phyloP scores from a whole-genome alignment of 2,797 vertebrate species.

The Danio kyathit region DNA sequence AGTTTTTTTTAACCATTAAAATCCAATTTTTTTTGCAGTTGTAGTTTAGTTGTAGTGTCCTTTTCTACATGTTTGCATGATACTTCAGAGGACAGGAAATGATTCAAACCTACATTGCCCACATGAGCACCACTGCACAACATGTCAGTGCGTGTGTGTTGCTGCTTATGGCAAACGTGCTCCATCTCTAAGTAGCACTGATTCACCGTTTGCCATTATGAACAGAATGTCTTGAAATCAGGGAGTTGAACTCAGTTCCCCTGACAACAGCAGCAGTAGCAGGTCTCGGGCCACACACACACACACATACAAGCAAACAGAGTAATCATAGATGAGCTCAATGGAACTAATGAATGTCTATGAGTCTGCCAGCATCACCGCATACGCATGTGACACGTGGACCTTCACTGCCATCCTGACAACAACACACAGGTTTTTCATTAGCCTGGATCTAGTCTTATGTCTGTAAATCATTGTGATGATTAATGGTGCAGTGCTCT shows the following conservation, averaged over 20 bases:
- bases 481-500: not conserved
- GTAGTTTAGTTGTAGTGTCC: not conserved
- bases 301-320: not conserved
- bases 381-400: not conserved
- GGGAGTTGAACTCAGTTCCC: constrained; percentile 48
- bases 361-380: not conserved
- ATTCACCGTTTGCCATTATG: not conserved
- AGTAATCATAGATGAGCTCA: constrained; percentile 36
- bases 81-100: not conserved
- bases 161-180: not conserved
- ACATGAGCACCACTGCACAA: not conserved
- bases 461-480: not conserved
- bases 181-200: not conserved
- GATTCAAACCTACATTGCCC: not conserved
- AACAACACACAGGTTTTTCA: not conserved
- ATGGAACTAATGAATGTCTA: constrained; percentile 11
- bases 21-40: no score
- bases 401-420: not conserved
- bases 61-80: not conserved
- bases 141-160: not conserved
- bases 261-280: constrained; percentile 50
- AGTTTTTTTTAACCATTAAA: no score
- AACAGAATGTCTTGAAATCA: not conserved
- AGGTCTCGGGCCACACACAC: constrained; percentile 29
- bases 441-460: constrained; percentile 15